A percentile compares a stretch with the other conserved stretches of the same genome.
Conservation (phyloP, 2,797 vertebrate genomes). For the Melanogrammus aeglefinus region DNA sequence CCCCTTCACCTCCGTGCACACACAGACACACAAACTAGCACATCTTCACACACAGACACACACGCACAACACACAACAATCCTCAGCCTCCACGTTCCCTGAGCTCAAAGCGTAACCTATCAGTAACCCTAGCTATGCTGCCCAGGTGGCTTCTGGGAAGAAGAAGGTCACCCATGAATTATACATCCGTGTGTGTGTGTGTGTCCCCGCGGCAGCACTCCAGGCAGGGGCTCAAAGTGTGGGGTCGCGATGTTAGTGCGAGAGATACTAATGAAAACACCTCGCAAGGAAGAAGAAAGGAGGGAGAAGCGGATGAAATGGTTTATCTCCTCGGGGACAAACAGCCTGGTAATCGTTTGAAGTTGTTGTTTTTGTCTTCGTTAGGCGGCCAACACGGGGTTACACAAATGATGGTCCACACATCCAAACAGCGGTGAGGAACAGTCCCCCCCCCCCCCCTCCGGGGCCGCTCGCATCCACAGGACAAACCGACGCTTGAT, state of each 20-base stretch:
- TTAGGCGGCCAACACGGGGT: background rate
- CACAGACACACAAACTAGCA: background rate
- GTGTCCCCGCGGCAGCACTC: conserved; percentile 11
- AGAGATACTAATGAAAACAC: conserved; percentile 17
- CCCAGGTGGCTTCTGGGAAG: conserved; percentile 22
- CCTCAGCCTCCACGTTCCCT: conserved; percentile 3
- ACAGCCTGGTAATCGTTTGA: conserved; percentile 37
- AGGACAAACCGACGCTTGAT: conserved; percentile 8
- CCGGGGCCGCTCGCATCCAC: background rate
- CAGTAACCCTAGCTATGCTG: conserved; percentile 17
- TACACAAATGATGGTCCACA: background rate
- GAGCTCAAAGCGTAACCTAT: conserved; percentile 10
- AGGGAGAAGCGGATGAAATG: conserved; percentile 32
- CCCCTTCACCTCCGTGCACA: background rate
- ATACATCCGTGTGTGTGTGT: conserved; percentile 45
- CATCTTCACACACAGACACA: conserved; percentile 4
- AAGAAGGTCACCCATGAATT: conserved; percentile 61
- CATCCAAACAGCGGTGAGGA: background rate
- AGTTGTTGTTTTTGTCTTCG: conserved; percentile 28
- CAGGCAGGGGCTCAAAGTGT: conserved; percentile 6
- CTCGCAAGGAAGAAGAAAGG: background rate
- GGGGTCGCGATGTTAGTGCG: conserved; percentile 4
- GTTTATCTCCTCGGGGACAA: conserved; percentile 19
- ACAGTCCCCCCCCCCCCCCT: background rate
- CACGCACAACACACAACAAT: conserved; percentile 9